Conservation (phyloP, 2,797 vertebrate species). For the Channallabes apus region DNA sequence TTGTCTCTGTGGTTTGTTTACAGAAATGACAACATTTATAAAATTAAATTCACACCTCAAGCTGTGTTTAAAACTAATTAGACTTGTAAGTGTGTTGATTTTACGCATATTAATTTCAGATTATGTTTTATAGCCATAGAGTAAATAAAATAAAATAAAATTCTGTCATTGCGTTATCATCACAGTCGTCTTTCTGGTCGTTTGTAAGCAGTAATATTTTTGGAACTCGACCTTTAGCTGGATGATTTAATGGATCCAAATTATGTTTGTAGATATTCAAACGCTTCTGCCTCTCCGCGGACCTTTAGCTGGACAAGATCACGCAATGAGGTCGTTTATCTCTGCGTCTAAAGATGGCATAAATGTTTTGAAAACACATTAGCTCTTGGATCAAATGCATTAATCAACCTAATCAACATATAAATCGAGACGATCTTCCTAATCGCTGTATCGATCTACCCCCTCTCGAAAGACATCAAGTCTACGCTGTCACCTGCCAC, state of each 20-base stretch:
- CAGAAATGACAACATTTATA: not conserved
- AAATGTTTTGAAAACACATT: slow-evolving; percentile 53
- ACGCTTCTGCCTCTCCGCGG: no score
- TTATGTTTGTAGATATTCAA: no score
- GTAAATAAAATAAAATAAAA: no score
- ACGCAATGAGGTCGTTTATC: slow-evolving; percentile 30
- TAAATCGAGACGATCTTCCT: slow-evolving; percentile 53
- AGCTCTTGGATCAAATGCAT: slow-evolving; percentile 51
- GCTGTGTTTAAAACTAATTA: not conserved
- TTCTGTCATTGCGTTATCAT: not conserved
- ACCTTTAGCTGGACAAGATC: slow-evolving; percentile 50
- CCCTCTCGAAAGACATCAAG: slow-evolving; percentile 48
- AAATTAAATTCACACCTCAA: not conserved
- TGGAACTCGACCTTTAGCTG: not conserved
- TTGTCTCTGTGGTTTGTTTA: not conserved
- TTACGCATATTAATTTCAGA: not conserved
- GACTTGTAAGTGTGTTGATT: not conserved
- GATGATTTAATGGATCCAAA: no score
- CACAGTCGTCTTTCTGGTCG: not conserved
- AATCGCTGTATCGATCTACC: slow-evolving; percentile 54
- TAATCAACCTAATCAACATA: slow-evolving; percentile 52
- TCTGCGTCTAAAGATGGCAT: slow-evolving; percentile 53
- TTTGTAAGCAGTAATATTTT: no score
- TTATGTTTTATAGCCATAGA: not conserved
- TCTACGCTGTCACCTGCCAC: not conserved